Conservation (phyloP, 2,797 vertebrate species). For the Pipistrellus kuhlii region DNA sequence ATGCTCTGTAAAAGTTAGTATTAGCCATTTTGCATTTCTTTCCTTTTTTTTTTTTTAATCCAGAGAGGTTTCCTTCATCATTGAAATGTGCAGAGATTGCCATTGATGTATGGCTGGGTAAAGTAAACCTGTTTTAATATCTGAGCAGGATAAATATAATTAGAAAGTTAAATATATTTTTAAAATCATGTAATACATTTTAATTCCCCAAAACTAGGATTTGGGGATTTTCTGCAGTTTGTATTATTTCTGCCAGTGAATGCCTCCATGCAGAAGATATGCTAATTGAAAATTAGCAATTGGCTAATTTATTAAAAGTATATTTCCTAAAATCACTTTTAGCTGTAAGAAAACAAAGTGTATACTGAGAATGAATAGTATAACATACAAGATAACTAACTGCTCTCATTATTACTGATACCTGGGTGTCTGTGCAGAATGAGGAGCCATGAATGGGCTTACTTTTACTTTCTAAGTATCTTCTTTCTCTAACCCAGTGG, state of each 20-base stretch:
- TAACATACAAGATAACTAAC: neutral
- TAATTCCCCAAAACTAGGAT: slow-evolving; percentile 62
- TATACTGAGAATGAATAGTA: neutral
- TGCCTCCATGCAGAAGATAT: neutral
- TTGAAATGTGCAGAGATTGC: slow-evolving; percentile 32
- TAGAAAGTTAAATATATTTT: slow-evolving; percentile 56
- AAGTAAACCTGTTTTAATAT: slow-evolving; percentile 2
- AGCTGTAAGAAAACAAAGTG: neutral
- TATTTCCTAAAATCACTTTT: slow-evolving; percentile 43
- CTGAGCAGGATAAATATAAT: slow-evolving; percentile 41
- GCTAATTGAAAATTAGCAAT: slow-evolving; percentile 60
- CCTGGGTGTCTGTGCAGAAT: neutral
- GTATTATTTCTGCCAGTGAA: slow-evolving; percentile 1
- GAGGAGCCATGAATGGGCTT: neutral
- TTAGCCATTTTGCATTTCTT: slow-evolving; percentile 38
- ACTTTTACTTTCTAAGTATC: neutral
- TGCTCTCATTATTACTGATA: neutral
- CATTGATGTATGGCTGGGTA: neutral
- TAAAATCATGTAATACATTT: slow-evolving; percentile 54
- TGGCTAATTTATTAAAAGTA: neutral
- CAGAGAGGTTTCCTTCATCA: neutral
- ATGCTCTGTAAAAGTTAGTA: slow-evolving; percentile 12
- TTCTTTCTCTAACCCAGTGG: neutral
- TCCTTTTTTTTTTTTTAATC: neutral
- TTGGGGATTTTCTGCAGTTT: slow-evolving; percentile 53